These are phyloP conservation scores for Brachionus paranguensis DNA, from an alignment of 1,140 invertebrate species.

Conservation along the genomic window DNA sequence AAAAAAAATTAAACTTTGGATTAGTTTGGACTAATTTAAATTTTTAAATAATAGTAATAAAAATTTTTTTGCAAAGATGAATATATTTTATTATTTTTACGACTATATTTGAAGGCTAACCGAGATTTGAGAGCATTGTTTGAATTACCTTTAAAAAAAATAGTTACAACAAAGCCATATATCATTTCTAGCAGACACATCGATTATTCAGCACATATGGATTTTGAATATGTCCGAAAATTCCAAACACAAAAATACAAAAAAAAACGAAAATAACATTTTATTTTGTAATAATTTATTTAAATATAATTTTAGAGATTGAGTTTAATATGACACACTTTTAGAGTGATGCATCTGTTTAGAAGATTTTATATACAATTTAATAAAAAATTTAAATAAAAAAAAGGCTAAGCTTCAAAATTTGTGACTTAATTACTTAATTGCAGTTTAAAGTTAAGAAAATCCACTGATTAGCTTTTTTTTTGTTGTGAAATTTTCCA, in stretches of 20 bases:
- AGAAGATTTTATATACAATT: not conserved
- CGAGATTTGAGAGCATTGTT: too few relatives aligned
- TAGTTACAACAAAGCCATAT: too few relatives aligned
- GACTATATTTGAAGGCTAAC: too few relatives aligned
- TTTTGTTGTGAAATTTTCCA: not conserved
- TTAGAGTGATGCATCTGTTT: not conserved
- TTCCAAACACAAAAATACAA: not conserved
- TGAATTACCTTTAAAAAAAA: too few relatives aligned
- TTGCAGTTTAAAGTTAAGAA: not conserved
- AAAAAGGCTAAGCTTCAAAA: not conserved
- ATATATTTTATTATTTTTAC: too few relatives aligned
- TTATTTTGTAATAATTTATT: not conserved
- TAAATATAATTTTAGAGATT: not conserved
- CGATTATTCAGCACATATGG: not conserved
- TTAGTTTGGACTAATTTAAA: not conserved
- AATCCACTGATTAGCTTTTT: not conserved
- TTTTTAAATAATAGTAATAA: not conserved
- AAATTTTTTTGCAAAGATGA: not conserved
- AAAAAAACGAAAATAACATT: not conserved
- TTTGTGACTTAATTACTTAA: not conserved
- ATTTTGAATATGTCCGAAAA: not conserved
- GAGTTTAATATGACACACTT: not conserved
- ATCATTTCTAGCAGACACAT: not conserved
- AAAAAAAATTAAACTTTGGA: not conserved
- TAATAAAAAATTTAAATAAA: not conserved